These are phyloP conservation scores for Chrysina gloriosa DNA, from an alignment of 2,888 invertebrate species.

Conservation along the genomic window DNA sequence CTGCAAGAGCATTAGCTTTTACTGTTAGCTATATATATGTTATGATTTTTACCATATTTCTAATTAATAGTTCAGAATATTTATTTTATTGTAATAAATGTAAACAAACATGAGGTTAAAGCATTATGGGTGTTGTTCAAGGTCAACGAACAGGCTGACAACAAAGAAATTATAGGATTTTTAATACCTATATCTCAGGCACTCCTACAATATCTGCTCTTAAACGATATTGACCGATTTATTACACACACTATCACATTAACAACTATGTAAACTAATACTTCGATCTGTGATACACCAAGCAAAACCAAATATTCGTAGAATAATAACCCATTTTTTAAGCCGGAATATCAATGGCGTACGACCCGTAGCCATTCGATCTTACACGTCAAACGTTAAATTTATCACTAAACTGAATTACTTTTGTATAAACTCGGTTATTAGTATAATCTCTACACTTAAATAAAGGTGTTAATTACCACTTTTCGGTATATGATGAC, in stretches of 20 bases:
- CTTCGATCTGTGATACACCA: neutral
- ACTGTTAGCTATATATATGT: too few relatives aligned
- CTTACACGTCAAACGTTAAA: conserved; percentile 56
- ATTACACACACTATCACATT: conserved; percentile 27
- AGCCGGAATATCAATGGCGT: conserved; percentile 46
- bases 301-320: conserved; percentile 6
- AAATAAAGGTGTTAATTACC: conserved; percentile 57
- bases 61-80: neutral
- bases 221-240: conserved; percentile 14
- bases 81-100: conserved; percentile 43
- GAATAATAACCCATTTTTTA: conserved; percentile 46
- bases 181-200: conserved; percentile 35
- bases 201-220: conserved; percentile 29
- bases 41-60: too few relatives aligned
- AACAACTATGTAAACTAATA: neutral
- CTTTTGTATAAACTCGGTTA: conserved; percentile 47
- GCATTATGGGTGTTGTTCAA: conserved; percentile 54
- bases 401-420: conserved; percentile 56
- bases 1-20: too few relatives aligned
- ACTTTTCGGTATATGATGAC: conserved; percentile 56
- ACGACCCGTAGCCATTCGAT: conserved; percentile 58
- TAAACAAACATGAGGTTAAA: conserved; percentile 54
- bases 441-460: conserved; percentile 49
- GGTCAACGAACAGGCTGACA: conserved; percentile 61
- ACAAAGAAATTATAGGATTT: conserved; percentile 54